A percentile compares a stretch with the other conserved stretches of the same genome.
Evolutionary conservation across 2,888 invertebrate species (phyloP).

Genomic region (Sepioteuthis lessoniana): DNA sequence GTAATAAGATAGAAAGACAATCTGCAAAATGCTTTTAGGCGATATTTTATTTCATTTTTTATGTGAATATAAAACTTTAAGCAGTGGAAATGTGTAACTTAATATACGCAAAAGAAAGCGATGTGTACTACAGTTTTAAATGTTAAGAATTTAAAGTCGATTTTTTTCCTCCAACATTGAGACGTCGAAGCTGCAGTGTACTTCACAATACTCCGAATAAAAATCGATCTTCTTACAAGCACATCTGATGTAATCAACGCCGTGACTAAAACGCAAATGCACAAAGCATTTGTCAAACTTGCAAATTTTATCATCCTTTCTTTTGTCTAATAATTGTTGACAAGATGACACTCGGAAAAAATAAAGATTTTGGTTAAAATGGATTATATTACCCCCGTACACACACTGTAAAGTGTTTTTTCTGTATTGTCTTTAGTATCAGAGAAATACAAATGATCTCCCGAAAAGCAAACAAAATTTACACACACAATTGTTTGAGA

Average conservation of each 20-base stretch:
- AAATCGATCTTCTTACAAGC: neutral
- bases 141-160: constrained; percentile 33
- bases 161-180: neutral
- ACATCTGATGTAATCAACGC: neutral
- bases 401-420: neutral
- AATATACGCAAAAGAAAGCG: neutral
- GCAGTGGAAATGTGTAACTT: neutral
- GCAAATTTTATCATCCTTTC: neutral
- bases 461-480: too few relatives aligned
- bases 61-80: neutral
- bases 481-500: too few relatives aligned
- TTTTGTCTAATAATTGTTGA: neutral
- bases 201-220: neutral
- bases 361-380: neutral
- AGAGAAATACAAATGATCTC: neutral
- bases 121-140: neutral
- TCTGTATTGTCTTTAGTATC: neutral
- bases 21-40: neutral
- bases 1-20: neutral
- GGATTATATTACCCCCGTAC: neutral
- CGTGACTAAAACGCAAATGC: neutral
- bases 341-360: neutral
- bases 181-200: neutral
- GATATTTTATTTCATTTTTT: neutral
- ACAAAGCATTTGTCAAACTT: neutral